Base-by-base conservation (phyloP, 2,888 invertebrate genomes). In the Tuta absoluta region DNA sequence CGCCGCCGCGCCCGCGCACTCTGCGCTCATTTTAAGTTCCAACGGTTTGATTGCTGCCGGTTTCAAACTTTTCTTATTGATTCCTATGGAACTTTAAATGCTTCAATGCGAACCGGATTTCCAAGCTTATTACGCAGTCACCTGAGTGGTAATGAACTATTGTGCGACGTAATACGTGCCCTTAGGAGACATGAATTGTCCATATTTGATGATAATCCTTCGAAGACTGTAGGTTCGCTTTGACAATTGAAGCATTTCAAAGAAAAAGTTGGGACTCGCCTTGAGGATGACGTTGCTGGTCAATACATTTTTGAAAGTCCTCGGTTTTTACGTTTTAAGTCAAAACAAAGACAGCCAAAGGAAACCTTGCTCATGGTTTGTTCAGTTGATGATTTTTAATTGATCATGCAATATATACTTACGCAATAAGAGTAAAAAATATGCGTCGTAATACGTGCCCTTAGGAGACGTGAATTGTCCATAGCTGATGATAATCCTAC, bases 21-120 rank as follows among this genome's bases (percentile, higher is more conserved):
- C 81, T 75, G 81, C 83, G 79, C 83, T 84, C 81, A 76, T 84
- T 88, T 85, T 59, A n/a, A 56, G 24, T 33, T 33, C 56, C 78
- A 79, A 79, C 79, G 77, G 82, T 86, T 86, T 82, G 86, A 86
- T 88, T 86, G 81, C 82, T 67, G 53, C 69, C 72, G 69, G 17
- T 77, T 74, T 73, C 78, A 12, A 23, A 76, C 75, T 81, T 82
- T 81, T 80, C 81, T 82, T 66, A 86, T 87, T 81, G 86, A 85
- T 83, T 82, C 78, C 77, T 74, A 84, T 84, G 84, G 81, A 77
- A 79, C 78, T 79, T 80, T 53, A 70, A 76, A 77, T 76, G 72
- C 21, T 38, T 51, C 38, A 62, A 38, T 62, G 41, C 73, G 70
- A 78, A 82, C 84, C 79, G 84, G 84, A 84, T 84, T 77, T 70